Evolutionary conservation across 2,113 vertebrate species (phyloP).

Genomic region (Phrynosoma platyrhinos): DNA sequence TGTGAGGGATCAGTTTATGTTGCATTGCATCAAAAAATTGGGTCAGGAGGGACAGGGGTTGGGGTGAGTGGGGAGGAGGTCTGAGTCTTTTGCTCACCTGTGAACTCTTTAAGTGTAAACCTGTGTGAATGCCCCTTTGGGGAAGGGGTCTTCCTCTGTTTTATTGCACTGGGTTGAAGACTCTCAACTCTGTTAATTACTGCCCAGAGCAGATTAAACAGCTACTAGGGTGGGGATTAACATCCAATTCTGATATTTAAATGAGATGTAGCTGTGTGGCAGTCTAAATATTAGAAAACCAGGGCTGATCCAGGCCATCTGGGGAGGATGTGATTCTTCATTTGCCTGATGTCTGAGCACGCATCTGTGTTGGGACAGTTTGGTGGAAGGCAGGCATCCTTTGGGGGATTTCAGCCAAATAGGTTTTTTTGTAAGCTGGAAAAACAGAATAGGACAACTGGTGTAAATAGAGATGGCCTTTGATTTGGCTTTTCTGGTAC

Average conservation of each 20-base stretch:
- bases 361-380: not conserved
- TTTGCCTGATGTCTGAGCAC: not conserved
- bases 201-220: conserved; percentile 31
- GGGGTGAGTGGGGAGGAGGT: not conserved
- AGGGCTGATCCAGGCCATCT: conserved; percentile 12
- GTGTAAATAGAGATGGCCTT: not conserved
- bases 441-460: no score
- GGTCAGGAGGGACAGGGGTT: not conserved
- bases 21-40: not conserved
- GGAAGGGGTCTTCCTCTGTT: not conserved
- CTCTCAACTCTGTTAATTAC: not conserved
- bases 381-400: not conserved
- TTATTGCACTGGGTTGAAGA: not conserved
- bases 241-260: not conserved
- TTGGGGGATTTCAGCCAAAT: not conserved
- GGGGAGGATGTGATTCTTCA: not conserved
- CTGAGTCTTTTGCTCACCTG: not conserved
- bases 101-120: no score
- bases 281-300: not conserved
- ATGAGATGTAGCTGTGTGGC: conserved; percentile 6
- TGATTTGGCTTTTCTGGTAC: not conserved
- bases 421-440: not conserved
- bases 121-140: not conserved
- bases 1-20: not conserved
- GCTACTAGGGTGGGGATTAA: conserved; percentile 2